phyloP scores from a whole-genome alignment of 2,113 vertebrate species.

The Sarotherodon lohbergeri region DNA sequence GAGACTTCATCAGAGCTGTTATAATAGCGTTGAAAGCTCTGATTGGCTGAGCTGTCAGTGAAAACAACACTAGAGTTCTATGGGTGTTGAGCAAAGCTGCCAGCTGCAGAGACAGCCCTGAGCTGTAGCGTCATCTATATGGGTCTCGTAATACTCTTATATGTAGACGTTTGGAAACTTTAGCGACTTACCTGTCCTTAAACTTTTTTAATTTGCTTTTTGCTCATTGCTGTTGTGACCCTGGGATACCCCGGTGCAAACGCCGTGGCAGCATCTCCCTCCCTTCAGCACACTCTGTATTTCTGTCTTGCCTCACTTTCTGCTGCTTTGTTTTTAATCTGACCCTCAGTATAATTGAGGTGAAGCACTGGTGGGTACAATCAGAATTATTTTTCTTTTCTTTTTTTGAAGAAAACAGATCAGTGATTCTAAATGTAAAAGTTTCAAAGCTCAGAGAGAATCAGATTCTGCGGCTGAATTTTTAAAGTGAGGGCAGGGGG shows the following conservation, averaged over 20 bases:
- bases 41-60: background rate
- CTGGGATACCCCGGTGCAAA: background rate
- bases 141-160: fast-evolving
- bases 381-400: background rate
- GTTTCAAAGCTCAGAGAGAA: background rate
- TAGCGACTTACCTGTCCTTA: background rate
- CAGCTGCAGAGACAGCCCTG: background rate
- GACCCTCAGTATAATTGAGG: constrained; percentile 37
- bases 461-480: background rate
- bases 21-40: fast-evolving
- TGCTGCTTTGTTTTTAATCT: constrained; percentile 5
- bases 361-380: background rate
- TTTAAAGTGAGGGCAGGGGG: background rate
- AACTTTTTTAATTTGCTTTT: constrained; percentile 11
- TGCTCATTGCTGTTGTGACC: background rate
- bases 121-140: fast-evolving
- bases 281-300: background rate
- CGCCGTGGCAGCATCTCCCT: background rate
- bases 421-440: constrained; percentile 4
- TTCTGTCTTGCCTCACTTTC: background rate
- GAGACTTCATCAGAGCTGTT: background rate
- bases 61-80: background rate
- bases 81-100: background rate
- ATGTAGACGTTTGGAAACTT: background rate
- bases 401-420: background rate